Conservation (phyloP, 2,888 invertebrate genomes). For the Ferrisia virgata region DNA sequence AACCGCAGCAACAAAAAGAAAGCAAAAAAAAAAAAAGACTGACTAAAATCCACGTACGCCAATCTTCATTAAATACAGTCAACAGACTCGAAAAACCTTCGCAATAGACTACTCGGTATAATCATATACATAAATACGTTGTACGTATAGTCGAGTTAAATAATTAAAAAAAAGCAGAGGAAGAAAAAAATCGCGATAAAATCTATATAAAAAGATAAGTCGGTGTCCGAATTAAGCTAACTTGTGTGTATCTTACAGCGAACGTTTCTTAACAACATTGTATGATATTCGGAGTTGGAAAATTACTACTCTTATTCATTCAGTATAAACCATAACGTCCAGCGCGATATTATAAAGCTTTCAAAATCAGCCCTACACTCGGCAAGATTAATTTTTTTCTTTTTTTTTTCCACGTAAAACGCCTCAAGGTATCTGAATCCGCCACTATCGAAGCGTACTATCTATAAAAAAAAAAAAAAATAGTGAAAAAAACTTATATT, state of each 20-base stretch:
- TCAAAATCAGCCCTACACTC: not conserved
- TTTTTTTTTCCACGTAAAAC: not conserved
- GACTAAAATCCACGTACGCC: not conserved
- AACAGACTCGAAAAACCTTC: slow-evolving; percentile 8
- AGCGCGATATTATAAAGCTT: not conserved
- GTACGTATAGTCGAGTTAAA: not conserved
- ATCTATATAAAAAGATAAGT: not conserved
- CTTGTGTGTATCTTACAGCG: not conserved
- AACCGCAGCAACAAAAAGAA: not conserved
- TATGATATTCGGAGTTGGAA: not conserved
- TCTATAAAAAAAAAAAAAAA: not conserved
- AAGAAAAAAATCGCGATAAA: slow-evolving; percentile 3
- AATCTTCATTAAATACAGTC: not conserved
- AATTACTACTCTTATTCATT: slow-evolving; percentile 28
- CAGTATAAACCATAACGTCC: slow-evolving; percentile 25
- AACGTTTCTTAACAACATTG: slow-evolving; percentile 29
- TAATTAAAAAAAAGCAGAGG: slow-evolving; percentile 20
- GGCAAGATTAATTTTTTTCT: slow-evolving; percentile 13
- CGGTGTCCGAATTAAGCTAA: not conserved
- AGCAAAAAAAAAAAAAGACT: not conserved
- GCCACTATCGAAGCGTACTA: slow-evolving; percentile 6
- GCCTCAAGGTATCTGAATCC: slow-evolving; percentile 13
- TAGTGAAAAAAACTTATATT: slow-evolving; percentile 6
- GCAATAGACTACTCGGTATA: not conserved
- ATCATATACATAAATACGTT: slow-evolving; percentile 4